Evolutionary conservation across 2,113 vertebrate species (phyloP), one percentile per base, ranked within the genome.

Genomic region (Oncorhynchus gorbuscha): DNA sequence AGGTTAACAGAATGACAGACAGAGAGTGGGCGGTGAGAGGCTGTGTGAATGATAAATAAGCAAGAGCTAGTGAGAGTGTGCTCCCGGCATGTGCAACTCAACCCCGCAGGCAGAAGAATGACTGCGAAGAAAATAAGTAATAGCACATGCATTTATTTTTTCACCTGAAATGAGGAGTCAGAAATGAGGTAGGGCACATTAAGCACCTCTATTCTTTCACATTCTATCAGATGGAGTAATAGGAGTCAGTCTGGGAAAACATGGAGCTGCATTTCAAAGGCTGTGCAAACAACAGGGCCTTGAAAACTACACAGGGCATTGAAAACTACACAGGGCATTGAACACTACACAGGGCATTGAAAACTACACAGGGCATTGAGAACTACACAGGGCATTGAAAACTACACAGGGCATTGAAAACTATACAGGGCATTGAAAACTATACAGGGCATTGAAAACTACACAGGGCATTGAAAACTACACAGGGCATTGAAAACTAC

Each of bases 141-240:
- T 4, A 67, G 24, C 32, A 39, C 35, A 45, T 18, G 49, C 65
- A 55, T 76, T 78, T 65, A 32, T 78, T 71, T 51, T 79, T 58
- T 24, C 76, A 79, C 73, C 76, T 84, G 78, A 71, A 76, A 76
- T 75, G 22, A 75, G 49, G 49, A 55, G 66, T 69, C 64, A 75
- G 62, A 65, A 51, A 58, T 55, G 20, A 75, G 66, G 28, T 76
- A 32, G 49, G 59, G 5, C 66, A 39, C 66, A 76, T 59, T 58
- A 69, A 68, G 66, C 14, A 69, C 28, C 28, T 20, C 49, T 13
- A 70, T 62, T 81, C 74, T 78, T 85, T 88, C 84, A 76, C 87
- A 81, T 80, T 85, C 84, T 85, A 82, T 82, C 81, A 82, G 84
- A 85, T 78, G 87, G 86, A 87, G 85, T 86, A 90, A 88, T 86